Evolutionary conservation across 2,888 invertebrate species (phyloP).

Genomic region (Philaethria dido): DNA sequence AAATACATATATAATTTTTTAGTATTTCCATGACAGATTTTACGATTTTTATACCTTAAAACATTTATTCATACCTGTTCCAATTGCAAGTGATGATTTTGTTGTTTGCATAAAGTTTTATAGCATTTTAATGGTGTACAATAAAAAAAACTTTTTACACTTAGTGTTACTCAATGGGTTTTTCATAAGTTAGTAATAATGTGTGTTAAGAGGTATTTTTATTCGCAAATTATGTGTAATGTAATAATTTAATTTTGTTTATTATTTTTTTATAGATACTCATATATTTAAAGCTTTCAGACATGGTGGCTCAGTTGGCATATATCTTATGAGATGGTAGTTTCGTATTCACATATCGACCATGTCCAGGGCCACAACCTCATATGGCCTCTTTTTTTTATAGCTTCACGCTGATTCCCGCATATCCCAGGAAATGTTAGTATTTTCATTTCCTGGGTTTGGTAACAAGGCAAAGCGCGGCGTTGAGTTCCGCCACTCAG

Average conservation of each 20-base stretch:
- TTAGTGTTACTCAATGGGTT: not conserved
- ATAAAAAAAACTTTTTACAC: conserved; percentile 10
- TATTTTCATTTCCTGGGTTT: no score
- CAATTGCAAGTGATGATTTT: conserved; percentile 17
- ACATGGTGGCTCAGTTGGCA: no score
- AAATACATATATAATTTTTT: not conserved
- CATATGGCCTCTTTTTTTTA: no score
- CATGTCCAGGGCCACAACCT: no score
- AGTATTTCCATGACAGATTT: conserved; percentile 8
- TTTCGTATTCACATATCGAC: no score
- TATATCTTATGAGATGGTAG: no score
- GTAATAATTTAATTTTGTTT: not conserved
- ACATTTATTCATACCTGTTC: conserved; percentile 5
- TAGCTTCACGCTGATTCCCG: no score
- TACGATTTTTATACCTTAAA: conserved; percentile 2
- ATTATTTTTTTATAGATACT: not conserved
- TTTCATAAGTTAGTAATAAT: not conserved
- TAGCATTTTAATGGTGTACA: conserved; percentile 12
- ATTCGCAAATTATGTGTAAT: not conserved
- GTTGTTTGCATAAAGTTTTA: conserved; percentile 1
- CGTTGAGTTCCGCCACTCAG: no score
- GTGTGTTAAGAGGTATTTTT: not conserved
- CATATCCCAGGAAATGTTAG: no score
- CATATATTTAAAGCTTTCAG: no score
- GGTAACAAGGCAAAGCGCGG: no score